Evolutionary conservation across 64 coral and sea anemone genomes (phyloP).

Genomic region (Dendronephthya gigantea): DNA sequence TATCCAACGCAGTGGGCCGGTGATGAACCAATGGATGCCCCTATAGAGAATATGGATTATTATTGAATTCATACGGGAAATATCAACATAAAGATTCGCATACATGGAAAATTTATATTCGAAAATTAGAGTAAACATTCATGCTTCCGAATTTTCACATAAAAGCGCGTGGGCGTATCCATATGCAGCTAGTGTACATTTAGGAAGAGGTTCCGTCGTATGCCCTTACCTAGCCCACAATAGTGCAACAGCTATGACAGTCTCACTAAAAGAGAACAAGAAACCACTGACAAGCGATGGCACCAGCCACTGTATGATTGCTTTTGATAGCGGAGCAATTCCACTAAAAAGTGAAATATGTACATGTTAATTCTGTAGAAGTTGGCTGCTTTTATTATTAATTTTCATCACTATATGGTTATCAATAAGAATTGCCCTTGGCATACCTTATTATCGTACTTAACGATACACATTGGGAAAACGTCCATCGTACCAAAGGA

Average conservation of each 20-base stretch:
- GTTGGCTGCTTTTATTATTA: too few species aligned
- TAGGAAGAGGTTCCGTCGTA: neutral
- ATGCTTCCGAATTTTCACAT: too few species aligned
- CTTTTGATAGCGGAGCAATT: neutral
- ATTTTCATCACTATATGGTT: neutral
- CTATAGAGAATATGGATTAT: neutral
- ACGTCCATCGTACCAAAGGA: neutral
- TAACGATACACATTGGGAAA: neutral
- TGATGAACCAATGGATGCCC: neutral
- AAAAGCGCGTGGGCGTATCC: neutral
- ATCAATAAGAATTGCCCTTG: neutral
- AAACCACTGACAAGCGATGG: neutral
- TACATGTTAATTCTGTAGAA: too few species aligned
- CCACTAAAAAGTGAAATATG: neutral
- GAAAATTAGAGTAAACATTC: too few species aligned
- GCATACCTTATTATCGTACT: neutral
- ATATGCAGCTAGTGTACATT: neutral
- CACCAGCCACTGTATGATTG: neutral
- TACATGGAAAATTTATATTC: too few species aligned
- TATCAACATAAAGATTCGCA: too few species aligned
- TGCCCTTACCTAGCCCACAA: neutral
- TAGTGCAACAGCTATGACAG: neutral
- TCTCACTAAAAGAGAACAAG: neutral
- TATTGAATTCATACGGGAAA: neutral
- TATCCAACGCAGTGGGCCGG: neutral